Percentiles rank a stretch among this genome's conserved stretches.
phyloP scores from a whole-genome alignment of 2,888 invertebrate species.

The Sesia bembeciformis region DNA sequence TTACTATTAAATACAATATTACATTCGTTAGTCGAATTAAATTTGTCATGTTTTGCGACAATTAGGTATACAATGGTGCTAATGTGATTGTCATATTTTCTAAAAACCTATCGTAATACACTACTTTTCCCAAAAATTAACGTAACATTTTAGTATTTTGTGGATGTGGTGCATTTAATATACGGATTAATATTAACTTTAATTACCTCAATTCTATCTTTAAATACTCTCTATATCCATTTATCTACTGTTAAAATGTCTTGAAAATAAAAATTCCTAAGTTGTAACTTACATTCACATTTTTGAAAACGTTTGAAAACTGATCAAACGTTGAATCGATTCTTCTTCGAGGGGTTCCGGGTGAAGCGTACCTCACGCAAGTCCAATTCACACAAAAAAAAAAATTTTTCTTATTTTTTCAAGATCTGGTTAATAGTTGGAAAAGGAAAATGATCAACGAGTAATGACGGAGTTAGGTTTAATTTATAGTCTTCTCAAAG shows the following conservation, averaged over 20 bases:
- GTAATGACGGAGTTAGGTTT: too few species aligned
- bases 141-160: neutral
- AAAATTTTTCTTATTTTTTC: too few species aligned
- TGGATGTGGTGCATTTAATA: neutral
- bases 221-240: neutral
- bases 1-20: slow-evolving; percentile 1
- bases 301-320: neutral
- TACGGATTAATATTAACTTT: neutral
- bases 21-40: slow-evolving; percentile 3
- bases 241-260: neutral
- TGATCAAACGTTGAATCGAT: too few species aligned
- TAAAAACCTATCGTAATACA: slow-evolving; percentile 4
- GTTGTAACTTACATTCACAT: neutral
- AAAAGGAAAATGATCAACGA: too few species aligned
- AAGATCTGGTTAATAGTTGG: too few species aligned
- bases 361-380: slow-evolving; percentile 6
- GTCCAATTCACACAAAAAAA: neutral
- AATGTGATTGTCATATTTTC: slow-evolving; percentile 3
- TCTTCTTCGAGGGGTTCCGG: slow-evolving; percentile 7
- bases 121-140: slow-evolving; percentile 2
- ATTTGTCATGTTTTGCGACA: slow-evolving; percentile 2
- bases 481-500: too few species aligned
- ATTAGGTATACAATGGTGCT: slow-evolving; percentile 2
- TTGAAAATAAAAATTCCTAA: neutral
- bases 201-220: neutral